Conservation (phyloP, 2,797 vertebrate species). For the Manis javanica region DNA sequence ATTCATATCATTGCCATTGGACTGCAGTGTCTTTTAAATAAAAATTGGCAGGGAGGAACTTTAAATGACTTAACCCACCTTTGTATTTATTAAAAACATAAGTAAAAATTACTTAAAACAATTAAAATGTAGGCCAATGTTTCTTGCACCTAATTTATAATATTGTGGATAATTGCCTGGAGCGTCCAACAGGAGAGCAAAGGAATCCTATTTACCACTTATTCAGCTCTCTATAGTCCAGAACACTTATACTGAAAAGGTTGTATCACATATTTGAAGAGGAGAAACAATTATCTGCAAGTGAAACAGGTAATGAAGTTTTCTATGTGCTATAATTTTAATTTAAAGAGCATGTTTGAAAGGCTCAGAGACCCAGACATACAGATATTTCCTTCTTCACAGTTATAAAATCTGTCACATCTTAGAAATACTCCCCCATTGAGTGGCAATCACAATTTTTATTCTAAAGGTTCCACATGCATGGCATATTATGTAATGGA, state of each 20-base stretch:
- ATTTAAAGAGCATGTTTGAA: conserved; percentile 83
- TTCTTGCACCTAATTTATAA: conserved; percentile 60
- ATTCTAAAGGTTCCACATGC: conserved; percentile 77
- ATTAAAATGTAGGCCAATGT: conserved; percentile 69
- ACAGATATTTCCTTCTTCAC: conserved; percentile 68
- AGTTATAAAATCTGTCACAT: conserved; percentile 74
- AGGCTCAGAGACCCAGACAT: conserved; percentile 72
- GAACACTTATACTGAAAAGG: conserved; percentile 69
- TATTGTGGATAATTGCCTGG: conserved; percentile 19
- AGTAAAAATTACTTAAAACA: conserved; percentile 65
- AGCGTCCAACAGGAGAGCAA: background rate
- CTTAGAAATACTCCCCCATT: conserved; percentile 75
- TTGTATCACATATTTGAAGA: conserved; percentile 55
- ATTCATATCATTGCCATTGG: conserved; percentile 47
- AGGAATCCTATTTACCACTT: conserved; percentile 41
- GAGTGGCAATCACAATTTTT: conserved; percentile 77
- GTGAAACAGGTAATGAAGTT: conserved; percentile 80
- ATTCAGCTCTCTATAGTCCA: background rate
- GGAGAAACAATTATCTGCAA: conserved; percentile 79
- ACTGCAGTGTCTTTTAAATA: conserved; percentile 48
- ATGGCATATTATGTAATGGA: conserved; percentile 68
- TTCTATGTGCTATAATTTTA: conserved; percentile 81
- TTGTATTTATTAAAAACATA: conserved; percentile 65
- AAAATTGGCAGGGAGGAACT: conserved; percentile 48
- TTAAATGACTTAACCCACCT: conserved; percentile 21